phyloP scores from a whole-genome alignment of 1,140 invertebrate genomes.

The Gyrodactylus bullatarudis region DNA sequence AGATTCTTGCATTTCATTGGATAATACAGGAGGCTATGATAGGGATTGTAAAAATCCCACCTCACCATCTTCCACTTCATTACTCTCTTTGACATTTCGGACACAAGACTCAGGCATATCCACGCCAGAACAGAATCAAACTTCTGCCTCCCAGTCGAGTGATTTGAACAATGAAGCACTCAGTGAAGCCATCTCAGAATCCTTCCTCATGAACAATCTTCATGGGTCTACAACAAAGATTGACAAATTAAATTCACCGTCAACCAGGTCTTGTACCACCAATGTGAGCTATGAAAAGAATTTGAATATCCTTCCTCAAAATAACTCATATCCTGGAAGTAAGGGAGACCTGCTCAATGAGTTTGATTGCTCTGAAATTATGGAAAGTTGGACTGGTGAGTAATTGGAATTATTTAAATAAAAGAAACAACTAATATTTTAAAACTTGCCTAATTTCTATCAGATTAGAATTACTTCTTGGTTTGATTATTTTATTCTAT shows the following conservation, averaged over 20 bases:
- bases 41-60: too few relatives aligned
- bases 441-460: too few relatives aligned
- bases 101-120: neutral
- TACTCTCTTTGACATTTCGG: neutral
- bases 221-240: too few relatives aligned
- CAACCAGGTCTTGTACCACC: too few relatives aligned
- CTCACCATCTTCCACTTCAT: neutral
- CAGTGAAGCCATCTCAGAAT: neutral
- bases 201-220: neutral
- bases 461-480: too few relatives aligned
- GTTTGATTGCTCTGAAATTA: neutral
- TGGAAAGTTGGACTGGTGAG: neutral
- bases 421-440: too few relatives aligned
- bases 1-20: too few relatives aligned
- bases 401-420: too few relatives aligned
- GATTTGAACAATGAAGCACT: too few relatives aligned
- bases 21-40: too few relatives aligned
- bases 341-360: neutral
- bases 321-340: neutral
- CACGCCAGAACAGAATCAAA: neutral
- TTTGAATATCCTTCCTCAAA: neutral
- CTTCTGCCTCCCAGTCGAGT: neutral
- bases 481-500: too few relatives aligned
- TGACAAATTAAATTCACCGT: too few relatives aligned
- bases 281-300: neutral